Evolutionary conservation across 2,113 vertebrate species (phyloP).

Genomic region (Anoplopoma fimbria): DNA sequence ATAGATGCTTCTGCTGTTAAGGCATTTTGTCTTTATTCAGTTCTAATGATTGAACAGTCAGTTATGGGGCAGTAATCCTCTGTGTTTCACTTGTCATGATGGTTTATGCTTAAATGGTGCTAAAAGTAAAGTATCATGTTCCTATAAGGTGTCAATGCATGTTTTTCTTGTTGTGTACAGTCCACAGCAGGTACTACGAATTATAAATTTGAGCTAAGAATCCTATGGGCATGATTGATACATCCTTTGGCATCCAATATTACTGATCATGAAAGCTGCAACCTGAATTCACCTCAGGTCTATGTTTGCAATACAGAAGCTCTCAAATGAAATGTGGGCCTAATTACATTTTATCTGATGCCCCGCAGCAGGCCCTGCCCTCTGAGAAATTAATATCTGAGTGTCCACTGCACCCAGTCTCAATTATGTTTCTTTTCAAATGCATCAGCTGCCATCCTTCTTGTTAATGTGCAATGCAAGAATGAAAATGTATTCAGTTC

Average conservation of each 20-base stretch:
- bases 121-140: neutral
- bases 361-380: conserved; percentile 68
- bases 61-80: neutral
- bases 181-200: neutral
- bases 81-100: neutral
- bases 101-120: neutral
- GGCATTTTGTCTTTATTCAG: no score
- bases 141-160: neutral
- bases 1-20: neutral
- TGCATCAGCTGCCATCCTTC: conserved; percentile 66
- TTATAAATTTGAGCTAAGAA: conserved; percentile 46
- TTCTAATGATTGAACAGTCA: no score
- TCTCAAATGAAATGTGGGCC: conserved; percentile 78
- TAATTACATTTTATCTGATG: conserved; percentile 83
- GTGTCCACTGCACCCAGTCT: conserved; percentile 67
- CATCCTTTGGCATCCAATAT: conserved; percentile 61
- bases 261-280: conserved; percentile 62
- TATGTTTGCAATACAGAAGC: conserved; percentile 56
- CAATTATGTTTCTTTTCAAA: conserved; percentile 72
- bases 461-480: conserved; percentile 60
- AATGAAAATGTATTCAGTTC: conserved; percentile 46
- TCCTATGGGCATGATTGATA: conserved; percentile 61
- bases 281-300: conserved; percentile 63
- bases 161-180: neutral
- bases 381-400: conserved; percentile 78